Evolutionary conservation across 2,888 invertebrate species (phyloP).

Genomic region (Thecocarcelia acutangulata): DNA sequence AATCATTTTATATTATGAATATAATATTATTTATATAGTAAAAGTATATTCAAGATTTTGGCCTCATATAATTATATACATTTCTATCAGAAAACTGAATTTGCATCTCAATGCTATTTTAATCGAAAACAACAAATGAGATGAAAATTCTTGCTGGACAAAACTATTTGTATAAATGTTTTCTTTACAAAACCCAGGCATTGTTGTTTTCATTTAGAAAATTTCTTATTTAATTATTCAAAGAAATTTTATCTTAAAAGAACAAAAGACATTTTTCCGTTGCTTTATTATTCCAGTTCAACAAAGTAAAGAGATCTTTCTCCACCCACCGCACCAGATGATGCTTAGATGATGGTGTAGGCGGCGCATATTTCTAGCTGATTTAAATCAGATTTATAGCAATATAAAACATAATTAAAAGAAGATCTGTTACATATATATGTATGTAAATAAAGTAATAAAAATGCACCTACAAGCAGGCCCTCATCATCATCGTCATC

Average conservation of each 20-base stretch:
- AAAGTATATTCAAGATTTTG: too few relatives aligned
- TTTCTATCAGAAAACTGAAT: too few relatives aligned
- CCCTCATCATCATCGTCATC: neutral
- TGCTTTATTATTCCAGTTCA: neutral
- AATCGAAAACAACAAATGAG: neutral
- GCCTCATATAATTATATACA: too few relatives aligned
- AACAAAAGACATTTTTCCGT: conserved; percentile 4
- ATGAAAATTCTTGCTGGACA: conserved; percentile 12
- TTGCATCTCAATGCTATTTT: too few relatives aligned
- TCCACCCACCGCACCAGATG: conserved; percentile 7
- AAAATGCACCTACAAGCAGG: conserved; percentile 24
- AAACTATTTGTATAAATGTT: conserved; percentile 47
- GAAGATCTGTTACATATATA: conserved; percentile 9
- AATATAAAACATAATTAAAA: conserved; percentile 48
- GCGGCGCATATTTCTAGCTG: neutral
- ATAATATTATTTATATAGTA: too few relatives aligned
- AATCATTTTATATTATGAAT: too few relatives aligned
- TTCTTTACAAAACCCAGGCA: conserved; percentile 11
- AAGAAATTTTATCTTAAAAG: conserved; percentile 4
- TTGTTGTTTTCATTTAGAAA: conserved; percentile 33
- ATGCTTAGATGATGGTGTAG: neutral
- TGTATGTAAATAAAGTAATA: neutral
- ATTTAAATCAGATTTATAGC: conserved; percentile 22
- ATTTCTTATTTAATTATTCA: conserved; percentile 43
- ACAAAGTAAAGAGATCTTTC: neutral